Evolutionary conservation across 2,797 vertebrate species (phyloP), one percentile per base, ranked within the genome.

Genomic region (Chaetophractus vellerosus): DNA sequence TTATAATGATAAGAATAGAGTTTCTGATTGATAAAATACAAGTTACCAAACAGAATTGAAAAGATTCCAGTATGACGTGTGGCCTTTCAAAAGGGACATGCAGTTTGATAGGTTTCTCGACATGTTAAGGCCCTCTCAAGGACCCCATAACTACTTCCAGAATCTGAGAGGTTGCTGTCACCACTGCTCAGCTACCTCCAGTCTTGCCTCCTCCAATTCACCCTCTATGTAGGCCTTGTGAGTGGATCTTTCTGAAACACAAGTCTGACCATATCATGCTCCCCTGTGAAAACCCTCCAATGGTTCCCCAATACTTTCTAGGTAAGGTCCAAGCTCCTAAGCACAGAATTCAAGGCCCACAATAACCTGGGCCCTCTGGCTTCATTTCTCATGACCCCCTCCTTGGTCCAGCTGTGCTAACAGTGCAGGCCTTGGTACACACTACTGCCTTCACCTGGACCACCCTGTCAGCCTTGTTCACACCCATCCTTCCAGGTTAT

Each of bases 191-290:
- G 71, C 12, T 28, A 50, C 80, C 61, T 92, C 5, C 15, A 95
- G 63, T 79, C 52, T 90, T 91, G 41, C 28, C 69, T 61, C 41
- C 85, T 90, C 69, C 68, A 82, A 68, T n/a, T 92, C 16, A 72
- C 19, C 38, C 28, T 88, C 45, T 10, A 84, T 9, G 50, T 7
- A 91, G 61, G 66, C 50, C 66, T 71, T 86, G 18, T 74, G 28
- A 86, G n/a, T 41, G 21, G 9, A 75, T 69, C 57, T 91, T 90
- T 81, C 80, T 89, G 72, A 94, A 90, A 93, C 72, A 90, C 72
- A 80, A 79, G 75, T 84, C 50, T 86, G 36, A 45, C 48, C 33
- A 38, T 24, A 41, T 74, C 86, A 28, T 19, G 59, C 57, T 83
- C 18, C 26, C 78, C 68, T 71, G 19, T 87, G 95, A 87, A 88